phyloP scores from a whole-genome alignment of 2,113 vertebrate genomes.

The Lamprotornis superbus region DNA sequence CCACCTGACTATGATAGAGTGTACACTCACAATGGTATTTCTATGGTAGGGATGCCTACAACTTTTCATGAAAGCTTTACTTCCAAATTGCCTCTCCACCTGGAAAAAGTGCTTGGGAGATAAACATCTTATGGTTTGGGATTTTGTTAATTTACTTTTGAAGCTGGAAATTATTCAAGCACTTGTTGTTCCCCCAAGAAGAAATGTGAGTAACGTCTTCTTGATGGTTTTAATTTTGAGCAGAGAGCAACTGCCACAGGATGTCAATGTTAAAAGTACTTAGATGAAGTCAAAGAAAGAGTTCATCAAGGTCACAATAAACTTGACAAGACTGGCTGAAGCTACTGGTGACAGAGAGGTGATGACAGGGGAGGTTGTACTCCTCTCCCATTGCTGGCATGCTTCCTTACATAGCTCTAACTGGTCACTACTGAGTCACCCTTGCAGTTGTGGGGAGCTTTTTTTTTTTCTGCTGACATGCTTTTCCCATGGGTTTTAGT shows the following conservation, averaged over 20 bases:
- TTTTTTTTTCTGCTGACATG: background rate
- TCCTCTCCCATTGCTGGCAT: background rate
- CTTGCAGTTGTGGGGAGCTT: accelerated
- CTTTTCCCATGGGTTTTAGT: background rate
- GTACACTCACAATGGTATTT: background rate
- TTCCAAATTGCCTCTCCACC: background rate
- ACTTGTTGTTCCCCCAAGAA: background rate
- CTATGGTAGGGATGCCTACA: background rate
- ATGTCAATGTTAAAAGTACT: background rate
- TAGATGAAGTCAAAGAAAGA: background rate
- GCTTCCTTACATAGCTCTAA: background rate
- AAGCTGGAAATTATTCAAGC: background rate
- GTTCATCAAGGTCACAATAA: background rate
- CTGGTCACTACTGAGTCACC: background rate
- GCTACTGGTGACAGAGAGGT: background rate
- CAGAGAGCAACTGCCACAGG: background rate
- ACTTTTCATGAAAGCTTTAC: background rate
- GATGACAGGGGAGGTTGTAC: background rate
- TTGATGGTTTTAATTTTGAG: background rate
- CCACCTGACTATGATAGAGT: background rate
- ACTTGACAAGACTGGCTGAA: background rate
- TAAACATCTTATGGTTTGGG: background rate
- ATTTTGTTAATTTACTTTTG: background rate
- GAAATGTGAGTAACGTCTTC: background rate
- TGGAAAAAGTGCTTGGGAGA: background rate